A percentile compares a stretch with the other conserved stretches of the same genome.
phyloP scores from a whole-genome alignment of 2,113 vertebrate species.

The Antechinus flavipes region DNA sequence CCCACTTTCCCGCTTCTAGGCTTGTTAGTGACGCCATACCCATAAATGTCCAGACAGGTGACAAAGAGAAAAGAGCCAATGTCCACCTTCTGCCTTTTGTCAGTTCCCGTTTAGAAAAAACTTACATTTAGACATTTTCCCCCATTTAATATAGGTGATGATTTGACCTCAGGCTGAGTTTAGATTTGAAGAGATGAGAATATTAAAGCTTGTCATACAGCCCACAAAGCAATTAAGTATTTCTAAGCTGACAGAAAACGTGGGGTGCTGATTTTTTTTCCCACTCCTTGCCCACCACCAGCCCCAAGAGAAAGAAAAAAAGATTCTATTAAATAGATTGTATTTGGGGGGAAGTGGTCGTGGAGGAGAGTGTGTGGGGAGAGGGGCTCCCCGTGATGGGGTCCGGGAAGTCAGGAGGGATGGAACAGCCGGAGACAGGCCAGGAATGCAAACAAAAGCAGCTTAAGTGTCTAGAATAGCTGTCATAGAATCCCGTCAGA shows the following conservation, averaged over 20 bases:
- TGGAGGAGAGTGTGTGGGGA: conserved; percentile 31
- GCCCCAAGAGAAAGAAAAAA: conserved; percentile 29
- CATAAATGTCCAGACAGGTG: not conserved
- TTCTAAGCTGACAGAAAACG: conserved; percentile 67
- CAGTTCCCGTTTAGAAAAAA: conserved; percentile 52
- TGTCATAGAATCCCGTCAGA: conserved; percentile 46
- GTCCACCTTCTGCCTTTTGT: conserved; percentile 45
- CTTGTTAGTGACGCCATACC: not conserved
- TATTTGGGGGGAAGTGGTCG: conserved; percentile 45
- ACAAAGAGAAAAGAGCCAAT: conserved; percentile 41
- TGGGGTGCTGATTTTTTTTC: conserved; percentile 53
- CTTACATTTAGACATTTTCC: conserved; percentile 57
- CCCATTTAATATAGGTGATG: conserved; percentile 54
- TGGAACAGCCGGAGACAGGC: conserved; percentile 35
- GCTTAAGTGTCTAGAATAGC: conserved; percentile 44
- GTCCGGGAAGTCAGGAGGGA: not conserved
- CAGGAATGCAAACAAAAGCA: conserved; percentile 55
- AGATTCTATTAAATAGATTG: conserved; percentile 62
- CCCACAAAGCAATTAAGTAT: conserved; percentile 72
- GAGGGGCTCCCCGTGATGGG: conserved; percentile 42
- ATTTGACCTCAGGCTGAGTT: conserved; percentile 70
- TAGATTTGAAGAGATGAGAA: conserved; percentile 75
- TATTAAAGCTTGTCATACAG: conserved; percentile 65
- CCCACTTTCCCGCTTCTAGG: not conserved
- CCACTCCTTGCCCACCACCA: conserved; percentile 41